These are phyloP conservation scores for Protophormia terraenovae DNA, from an alignment of 2,888 invertebrate species.

Conservation along the genomic window DNA sequence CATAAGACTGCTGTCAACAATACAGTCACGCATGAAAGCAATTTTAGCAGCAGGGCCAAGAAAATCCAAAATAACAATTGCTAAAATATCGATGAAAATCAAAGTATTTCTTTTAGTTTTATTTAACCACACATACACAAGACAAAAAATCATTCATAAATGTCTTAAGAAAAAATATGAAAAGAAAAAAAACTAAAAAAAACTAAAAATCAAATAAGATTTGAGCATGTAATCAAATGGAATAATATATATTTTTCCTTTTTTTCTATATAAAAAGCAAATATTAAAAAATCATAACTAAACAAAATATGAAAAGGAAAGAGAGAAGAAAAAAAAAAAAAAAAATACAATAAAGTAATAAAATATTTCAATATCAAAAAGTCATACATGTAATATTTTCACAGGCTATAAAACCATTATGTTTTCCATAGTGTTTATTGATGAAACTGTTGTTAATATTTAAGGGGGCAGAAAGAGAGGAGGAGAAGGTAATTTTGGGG, in stretches of 20 bases:
- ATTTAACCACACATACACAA: too few species aligned
- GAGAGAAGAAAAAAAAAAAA: background rate
- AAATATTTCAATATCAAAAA: conserved; percentile 24
- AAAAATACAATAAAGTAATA: background rate
- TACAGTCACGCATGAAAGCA: conserved; percentile 52
- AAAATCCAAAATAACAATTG: too few species aligned
- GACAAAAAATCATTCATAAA: background rate
- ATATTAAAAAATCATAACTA: conserved; percentile 16
- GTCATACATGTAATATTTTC: conserved; percentile 30
- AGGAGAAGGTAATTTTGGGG: too few species aligned
- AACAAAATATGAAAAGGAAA: conserved; percentile 14
- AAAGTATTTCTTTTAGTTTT: conserved; percentile 32
- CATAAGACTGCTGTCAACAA: conserved; percentile 41
- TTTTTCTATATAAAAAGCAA: background rate
- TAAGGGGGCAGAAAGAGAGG: too few species aligned
- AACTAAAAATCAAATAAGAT: conserved; percentile 38
- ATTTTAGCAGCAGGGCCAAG: too few species aligned
- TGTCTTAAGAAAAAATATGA: background rate
- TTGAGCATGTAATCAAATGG: conserved; percentile 54
- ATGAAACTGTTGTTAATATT: background rate
- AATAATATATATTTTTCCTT: conserved; percentile 21
- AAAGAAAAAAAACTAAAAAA: background rate
- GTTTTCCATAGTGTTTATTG: conserved; percentile 4
- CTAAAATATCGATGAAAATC: conserved; percentile 41
- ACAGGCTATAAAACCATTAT: conserved; percentile 34